Evolutionary conservation across 2,888 invertebrate genomes (phyloP).

Genomic region (Leptarthrus brevirostris): DNA sequence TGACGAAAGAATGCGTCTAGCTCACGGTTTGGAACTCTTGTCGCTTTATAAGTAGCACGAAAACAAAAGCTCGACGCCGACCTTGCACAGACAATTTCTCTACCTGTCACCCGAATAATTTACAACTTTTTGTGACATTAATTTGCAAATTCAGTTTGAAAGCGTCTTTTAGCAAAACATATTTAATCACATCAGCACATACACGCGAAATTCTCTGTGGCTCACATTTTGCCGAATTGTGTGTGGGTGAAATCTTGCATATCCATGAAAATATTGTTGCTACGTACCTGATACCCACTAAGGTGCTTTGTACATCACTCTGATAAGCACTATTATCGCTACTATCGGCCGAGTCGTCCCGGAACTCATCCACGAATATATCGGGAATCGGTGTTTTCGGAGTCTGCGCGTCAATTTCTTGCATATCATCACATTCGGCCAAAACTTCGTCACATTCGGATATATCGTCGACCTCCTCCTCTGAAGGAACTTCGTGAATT

Average conservation of each 20-base stretch:
- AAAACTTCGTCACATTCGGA: conserved; percentile 51
- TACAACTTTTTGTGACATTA: conserved; percentile 25
- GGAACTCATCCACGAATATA: conserved; percentile 9
- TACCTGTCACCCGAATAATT: conserved; percentile 3
- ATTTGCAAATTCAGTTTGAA: conserved; percentile 2
- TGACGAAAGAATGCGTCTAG: too few relatives aligned
- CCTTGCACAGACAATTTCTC: conserved; percentile 19
- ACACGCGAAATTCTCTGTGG: background rate
- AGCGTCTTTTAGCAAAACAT: conserved; percentile 7
- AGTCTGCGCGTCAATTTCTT: background rate
- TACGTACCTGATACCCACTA: conserved; percentile 32
- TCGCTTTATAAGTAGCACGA: background rate
- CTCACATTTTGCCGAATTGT: background rate
- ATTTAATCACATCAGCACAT: conserved; percentile 7
- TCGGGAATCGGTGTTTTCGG: conserved; percentile 9
- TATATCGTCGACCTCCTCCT: conserved; percentile 64
- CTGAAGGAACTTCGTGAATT: conserved; percentile 63
- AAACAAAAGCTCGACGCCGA: conserved; percentile 13
- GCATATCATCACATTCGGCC: conserved; percentile 26
- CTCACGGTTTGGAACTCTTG: too few relatives aligned
- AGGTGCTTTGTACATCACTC: background rate
- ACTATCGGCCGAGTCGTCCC: background rate
- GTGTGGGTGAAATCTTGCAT: conserved; percentile 11
- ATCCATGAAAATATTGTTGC: background rate
- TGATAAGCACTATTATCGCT: background rate